Base-by-base conservation (phyloP, 2,797 vertebrate species). In the Mallotus villosus region DNA sequence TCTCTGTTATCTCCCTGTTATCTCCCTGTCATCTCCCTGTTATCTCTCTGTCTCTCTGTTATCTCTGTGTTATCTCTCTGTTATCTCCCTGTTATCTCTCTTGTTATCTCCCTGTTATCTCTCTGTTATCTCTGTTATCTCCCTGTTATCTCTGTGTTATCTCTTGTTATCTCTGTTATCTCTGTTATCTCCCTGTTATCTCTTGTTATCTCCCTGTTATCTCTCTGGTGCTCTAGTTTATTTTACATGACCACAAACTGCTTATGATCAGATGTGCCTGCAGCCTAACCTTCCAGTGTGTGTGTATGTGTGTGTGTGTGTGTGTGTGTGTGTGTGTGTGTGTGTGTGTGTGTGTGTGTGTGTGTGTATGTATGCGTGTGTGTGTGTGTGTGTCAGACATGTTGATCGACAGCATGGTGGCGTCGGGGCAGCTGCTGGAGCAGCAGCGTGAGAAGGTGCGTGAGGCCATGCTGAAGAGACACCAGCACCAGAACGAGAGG, bases 401-500 rank as follows among this genome's bases (percentile, higher is more conserved):
- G 97, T 82, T 98, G 63, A 91, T 99, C 77, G 97, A 99, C 92
- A 96, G 89, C 91, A 98, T 98, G 97, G 96, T 97, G 85, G 96
- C 95, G 0, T 95, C 96, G 1, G 92, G 94, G 72, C 96, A 99
- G 67, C 85, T 99, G 82, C 94, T 94, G 76, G 96, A 97, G 71
- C 93, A 94, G 53, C 93, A 95, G 81, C 91, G 95, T 25, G 84
- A 95, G 70, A 93, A 95, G 55, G 96, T 99, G 63, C 93, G 96
- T 63, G 97, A 96, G 80, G 97, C 97, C 60, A 94, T 99, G 88
- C 87, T 99, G 58, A 98, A 98, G 90, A 94, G 95, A 53, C 98
- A 99, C 78, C 98, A 98, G 87, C 98, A 99, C 83, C 98, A 99
- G 88, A 99, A 95, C 0, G 98, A 99, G 90, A 95, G 97, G 84